Percentiles rank a stretch among this genome's conserved stretches.
phyloP scores from a whole-genome alignment of 1,140 invertebrate species.

The Sarcophaga peregrina region DNA sequence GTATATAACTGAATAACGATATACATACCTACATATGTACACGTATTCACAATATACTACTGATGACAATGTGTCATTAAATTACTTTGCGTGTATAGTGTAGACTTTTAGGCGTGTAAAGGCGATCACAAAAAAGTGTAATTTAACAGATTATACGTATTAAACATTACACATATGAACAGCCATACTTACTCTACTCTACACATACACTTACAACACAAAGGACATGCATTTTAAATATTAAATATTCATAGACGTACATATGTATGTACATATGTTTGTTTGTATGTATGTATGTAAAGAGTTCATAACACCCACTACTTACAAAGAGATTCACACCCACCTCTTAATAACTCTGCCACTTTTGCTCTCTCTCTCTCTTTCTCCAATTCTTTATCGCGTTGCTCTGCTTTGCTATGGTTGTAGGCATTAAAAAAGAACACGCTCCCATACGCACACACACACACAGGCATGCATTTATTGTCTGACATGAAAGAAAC shows the following conservation, averaged over 20 bases:
- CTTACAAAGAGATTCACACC: not conserved
- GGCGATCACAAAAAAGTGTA: constrained; percentile 35
- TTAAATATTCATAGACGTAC: not conserved
- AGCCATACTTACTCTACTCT: not conserved
- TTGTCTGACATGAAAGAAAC: constrained; percentile 18
- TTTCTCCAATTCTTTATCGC: not conserved
- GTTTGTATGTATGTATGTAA: not conserved
- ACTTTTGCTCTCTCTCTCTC: not conserved
- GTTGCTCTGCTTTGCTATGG: not conserved
- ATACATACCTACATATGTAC: not conserved
- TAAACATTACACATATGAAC: not conserved
- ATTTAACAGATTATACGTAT: constrained; percentile 32
- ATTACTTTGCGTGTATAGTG: constrained; percentile 11
- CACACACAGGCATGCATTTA: not conserved
- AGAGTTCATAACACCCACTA: not conserved
- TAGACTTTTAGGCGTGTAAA: constrained; percentile 29
- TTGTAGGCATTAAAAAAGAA: too few relatives aligned
- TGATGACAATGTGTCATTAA: constrained; percentile 37
- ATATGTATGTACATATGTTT: not conserved
- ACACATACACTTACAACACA: not conserved
- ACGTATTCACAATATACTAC: not conserved
- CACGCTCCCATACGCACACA: not conserved
- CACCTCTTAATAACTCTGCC: not conserved
- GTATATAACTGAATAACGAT: too few relatives aligned
- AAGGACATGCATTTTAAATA: not conserved